These are phyloP conservation scores for Grus americana DNA, from an alignment of 2,113 vertebrate genomes.

Conservation along the genomic window DNA sequence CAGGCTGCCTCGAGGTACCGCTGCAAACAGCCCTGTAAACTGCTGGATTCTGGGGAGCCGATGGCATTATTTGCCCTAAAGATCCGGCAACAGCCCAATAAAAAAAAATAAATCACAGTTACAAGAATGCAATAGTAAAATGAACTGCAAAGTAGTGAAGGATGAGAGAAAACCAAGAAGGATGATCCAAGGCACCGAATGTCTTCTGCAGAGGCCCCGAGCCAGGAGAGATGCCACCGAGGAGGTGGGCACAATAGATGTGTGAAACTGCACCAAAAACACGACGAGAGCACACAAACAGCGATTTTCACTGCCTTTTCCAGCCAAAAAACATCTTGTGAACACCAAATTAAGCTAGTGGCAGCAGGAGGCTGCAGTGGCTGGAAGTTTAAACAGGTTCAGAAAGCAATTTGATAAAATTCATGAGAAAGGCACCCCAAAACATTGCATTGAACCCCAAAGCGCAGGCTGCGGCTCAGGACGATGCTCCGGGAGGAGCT, in stretches of 20 bases:
- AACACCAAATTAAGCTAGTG: background rate
- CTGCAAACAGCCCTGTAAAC: background rate
- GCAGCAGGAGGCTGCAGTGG: background rate
- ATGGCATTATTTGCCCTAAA: background rate
- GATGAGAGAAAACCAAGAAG: background rate
- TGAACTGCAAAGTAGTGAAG: background rate
- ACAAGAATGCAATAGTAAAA: background rate
- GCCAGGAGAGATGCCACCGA: background rate
- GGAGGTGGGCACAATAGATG: fast-evolving
- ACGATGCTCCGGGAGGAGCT: background rate
- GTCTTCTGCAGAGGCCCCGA: background rate
- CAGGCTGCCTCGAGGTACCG: background rate
- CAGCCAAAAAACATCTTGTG: background rate
- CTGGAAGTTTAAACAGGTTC: background rate
- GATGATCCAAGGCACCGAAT: background rate
- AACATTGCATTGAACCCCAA: fast-evolving
- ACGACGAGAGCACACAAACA: background rate
- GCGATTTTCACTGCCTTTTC: background rate
- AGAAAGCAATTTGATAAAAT: background rate
- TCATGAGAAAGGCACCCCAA: fast-evolving
- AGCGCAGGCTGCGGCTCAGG: background rate
- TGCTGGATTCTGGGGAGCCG: background rate
- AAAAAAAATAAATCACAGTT: background rate
- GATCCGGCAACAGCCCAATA: background rate
- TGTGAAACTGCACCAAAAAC: background rate